Evolutionary conservation across 2,888 invertebrate species (phyloP), one percentile per base, ranked within the genome.

Genomic region (Augiades crinisus): DNA sequence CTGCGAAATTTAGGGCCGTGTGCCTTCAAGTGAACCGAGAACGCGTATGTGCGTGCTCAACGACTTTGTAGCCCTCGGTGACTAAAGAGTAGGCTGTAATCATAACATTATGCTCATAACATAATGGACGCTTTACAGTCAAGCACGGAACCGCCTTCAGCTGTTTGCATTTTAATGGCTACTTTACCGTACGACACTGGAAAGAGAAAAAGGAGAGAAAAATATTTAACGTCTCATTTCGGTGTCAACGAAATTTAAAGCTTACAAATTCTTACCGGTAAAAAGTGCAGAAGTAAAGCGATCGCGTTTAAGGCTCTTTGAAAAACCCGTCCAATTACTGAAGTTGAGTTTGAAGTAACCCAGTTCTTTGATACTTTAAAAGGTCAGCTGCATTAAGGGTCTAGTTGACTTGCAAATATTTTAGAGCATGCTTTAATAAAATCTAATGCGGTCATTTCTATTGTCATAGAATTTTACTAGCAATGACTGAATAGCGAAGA

Each of bases 101-200:
- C 19, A 49, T 49, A 40, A 40, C 40, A 49, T 40, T 40, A 40
- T 40, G 34, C 45, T 45, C 34, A 34, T 45, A 45, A 45, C 34
- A 45, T 45, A 45, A 45, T 34, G 33, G 45, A 45, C 16, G 34
- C 31, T 45, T 21, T 45, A 34, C 33, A 16, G 21, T 13, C 44
- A 45, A 34, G 22, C 34, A 45, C 33, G 21, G 34, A 19, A 24
- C 45, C 45, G 45, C 33, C 45, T 21, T 34, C 34, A 34, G 45
- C 21, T 34, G 22, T 45, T 45, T 45, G 34, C 34, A 45, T 45
- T 45, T 22, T 34, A 45, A 45, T 33, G 16, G 16, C 45, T 34
- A 22, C 45, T 16, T 21, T 14, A 45, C 22, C 34, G 21, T 14
- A 45, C 21, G 17, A 22, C 21, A 31, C 13, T 14, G 16, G 21